A percentile compares a stretch with the other conserved stretches of the same genome.
Conservation (phyloP, 2,888 invertebrate genomes). For the Ophioninae sp. region DNA sequence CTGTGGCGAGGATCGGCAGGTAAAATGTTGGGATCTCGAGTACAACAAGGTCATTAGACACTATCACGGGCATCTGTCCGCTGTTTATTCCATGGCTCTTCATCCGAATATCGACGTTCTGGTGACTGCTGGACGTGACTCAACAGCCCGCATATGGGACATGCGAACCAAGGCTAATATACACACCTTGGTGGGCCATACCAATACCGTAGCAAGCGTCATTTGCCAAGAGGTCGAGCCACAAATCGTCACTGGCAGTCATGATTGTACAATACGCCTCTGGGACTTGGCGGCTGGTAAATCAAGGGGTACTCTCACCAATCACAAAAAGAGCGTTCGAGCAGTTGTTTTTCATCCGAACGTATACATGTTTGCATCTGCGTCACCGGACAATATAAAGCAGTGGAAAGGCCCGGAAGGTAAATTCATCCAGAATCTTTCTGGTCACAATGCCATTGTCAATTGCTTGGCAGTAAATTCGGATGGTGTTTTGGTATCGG, state of each 20-base stretch:
- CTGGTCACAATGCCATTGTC: constrained; percentile 98
- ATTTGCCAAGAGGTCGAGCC: constrained; percentile 97
- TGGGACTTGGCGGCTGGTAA: constrained; percentile 99
- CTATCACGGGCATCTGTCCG: constrained; percentile 99
- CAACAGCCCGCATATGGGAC: constrained; percentile 98
- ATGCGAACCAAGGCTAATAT: constrained; percentile 99
- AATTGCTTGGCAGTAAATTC: constrained; percentile 97
- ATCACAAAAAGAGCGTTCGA: constrained; percentile 98
- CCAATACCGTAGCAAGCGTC: constrained; percentile 97
- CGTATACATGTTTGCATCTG: constrained; percentile 97
- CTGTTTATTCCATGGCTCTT: constrained; percentile 95
- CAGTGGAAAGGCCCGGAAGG: constrained; percentile 99
- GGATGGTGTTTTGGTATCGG: constrained; percentile 98
- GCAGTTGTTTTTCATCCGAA: constrained; percentile 90
- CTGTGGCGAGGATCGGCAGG: constrained; percentile 99
- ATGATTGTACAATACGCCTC: constrained; percentile 97
- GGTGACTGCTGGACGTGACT: constrained; percentile 96
- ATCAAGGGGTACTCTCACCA: constrained; percentile 96
- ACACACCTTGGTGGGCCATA: constrained; percentile 97
- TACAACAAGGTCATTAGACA: constrained; percentile 99
- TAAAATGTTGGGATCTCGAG: constrained; percentile 99
- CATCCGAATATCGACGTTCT: constrained; percentile 98
- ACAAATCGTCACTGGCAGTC: constrained; percentile 95
- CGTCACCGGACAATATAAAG: constrained; percentile 99
- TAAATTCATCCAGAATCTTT: constrained; percentile 97